Evolutionary conservation across 2,888 invertebrate genomes (phyloP), one percentile per base, ranked within the genome.

Genomic region (Amblyjoppa proteus): DNA sequence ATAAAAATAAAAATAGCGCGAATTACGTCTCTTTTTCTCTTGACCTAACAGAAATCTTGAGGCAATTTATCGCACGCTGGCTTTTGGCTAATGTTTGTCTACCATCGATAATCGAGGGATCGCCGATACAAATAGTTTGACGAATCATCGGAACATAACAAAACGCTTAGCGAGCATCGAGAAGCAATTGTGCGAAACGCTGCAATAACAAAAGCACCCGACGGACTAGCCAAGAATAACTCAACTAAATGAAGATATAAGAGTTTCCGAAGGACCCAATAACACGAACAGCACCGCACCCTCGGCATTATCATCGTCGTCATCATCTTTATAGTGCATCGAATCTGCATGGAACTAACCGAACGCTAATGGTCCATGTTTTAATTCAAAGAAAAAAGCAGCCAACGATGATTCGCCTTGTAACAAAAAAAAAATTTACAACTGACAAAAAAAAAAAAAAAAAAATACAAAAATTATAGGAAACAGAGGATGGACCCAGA

Each of bases 401-500:
- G 9, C 5, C 20, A 49, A 78, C 31, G 49, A 31, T 20, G 7
- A 20, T 13, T 58, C 13, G 16, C 7, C 13, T n/a, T 0, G 13
- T 51, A 45, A 49, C 28, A 51, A 49, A 56, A 49, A 68, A 56
- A 49, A 61, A 28, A 71, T 16, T 58, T 13, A 9, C 41, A 11
- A 25, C 28, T 31, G 61, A 83, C 70, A 11, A 68, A 49, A 70
- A 80, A 51, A 75, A 86, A 11, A 68, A 49, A 70, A 80, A 51
- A 75, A 86, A 41, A 66, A 81, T 38, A 53, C 66, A 71, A 66
- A 85, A 76, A 75, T 92, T 92, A 45, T 90, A 94, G 94, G 92
- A 90, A 88, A 87, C 86, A 90, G 61, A 93, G 88, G 81, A 89
- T 95, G 91, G 96, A 97, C 92, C 95, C 95, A 34, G 95, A 95